A percentile compares a stretch with the other conserved stretches of the same genome.
phyloP scores from a whole-genome alignment of 2,113 vertebrate species.

The Parus major region DNA sequence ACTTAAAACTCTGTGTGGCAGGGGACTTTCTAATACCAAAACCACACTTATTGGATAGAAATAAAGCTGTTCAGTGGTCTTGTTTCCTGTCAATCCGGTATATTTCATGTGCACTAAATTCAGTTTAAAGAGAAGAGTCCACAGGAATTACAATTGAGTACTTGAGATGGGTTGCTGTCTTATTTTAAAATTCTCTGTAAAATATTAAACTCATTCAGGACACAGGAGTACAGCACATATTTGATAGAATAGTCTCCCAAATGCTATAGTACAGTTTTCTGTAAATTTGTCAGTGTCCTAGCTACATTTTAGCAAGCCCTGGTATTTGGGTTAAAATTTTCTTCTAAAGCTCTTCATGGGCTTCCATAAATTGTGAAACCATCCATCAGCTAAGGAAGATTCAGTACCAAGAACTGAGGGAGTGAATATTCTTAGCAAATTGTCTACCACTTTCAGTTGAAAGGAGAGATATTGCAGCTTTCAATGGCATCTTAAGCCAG shows the following conservation, averaged over 20 bases:
- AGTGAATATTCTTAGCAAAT: neutral
- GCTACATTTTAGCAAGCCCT: neutral
- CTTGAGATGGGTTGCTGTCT: neutral
- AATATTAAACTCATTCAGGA: neutral
- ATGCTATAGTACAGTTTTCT: neutral
- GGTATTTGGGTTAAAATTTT: neutral
- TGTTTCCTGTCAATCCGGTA: neutral
- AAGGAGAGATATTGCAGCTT: neutral
- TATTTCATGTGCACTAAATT: neutral
- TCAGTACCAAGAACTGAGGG: neutral
- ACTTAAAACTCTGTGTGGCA: neutral
- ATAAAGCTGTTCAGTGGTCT: neutral
- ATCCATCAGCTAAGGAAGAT: neutral
- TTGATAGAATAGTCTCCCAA: neutral
- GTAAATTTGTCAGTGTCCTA: neutral
- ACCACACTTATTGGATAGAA: neutral
- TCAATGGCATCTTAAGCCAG: neutral
- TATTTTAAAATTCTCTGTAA: neutral
- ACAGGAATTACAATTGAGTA: neutral
- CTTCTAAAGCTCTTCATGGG: neutral
- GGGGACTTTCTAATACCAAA: conserved; percentile 9
- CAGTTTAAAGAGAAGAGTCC: neutral
- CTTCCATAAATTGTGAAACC: neutral
- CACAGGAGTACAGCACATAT: neutral
- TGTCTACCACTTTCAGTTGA: neutral